Base-by-base conservation (phyloP, 2,113 vertebrate species). In the Gnathonemus echidnorhynchus region DNA sequence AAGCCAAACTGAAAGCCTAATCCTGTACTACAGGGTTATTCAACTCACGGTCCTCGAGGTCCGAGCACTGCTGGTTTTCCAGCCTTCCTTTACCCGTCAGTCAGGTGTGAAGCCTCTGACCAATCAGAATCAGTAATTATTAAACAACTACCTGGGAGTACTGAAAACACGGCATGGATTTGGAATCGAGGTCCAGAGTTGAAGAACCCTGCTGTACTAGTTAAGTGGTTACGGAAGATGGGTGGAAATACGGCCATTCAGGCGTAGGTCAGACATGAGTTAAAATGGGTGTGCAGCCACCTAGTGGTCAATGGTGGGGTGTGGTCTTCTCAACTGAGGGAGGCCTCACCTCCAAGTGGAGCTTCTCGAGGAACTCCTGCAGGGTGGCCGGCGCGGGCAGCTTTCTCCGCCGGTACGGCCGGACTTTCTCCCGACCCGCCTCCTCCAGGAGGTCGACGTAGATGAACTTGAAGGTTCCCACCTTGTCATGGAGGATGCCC, bases 381-480 rank as follows among this genome's bases (percentile, higher is more conserved):
- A 98, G 50, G 0, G 97, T 97, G 91, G 96, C 95, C 11, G 95
- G 93, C 21, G 93, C 94, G 91, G 92, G 95, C 48, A 86, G 94
- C 89, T 92, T 95, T 91, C 93, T 96, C 90, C 87, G 93, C 91
- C 92, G 92, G 19, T 91, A 92, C 0, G 83, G 39, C 86, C 94
- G 95, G 88, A 89, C 93, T 86, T 95, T 97, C 92, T 88, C n/a
- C 35, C 39, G 1, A 89, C 52, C 90, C 92, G 96, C 95, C 83
- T 91, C 88, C 35, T 94, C 95, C 27, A 77, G 56, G 89, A 96
- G 91, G 88, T 99, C 97, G 91, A 99, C 98, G 0, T 99, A 99
- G 94, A 99, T 97, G 91, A 99, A 99, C 94, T 99, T 99, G 93
- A 99, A 99, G 92, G 95, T 97, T 89, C 98, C 98, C 19, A 97